phyloP scores from a whole-genome alignment of 2,113 vertebrate species.

The Malurus melanocephalus region DNA sequence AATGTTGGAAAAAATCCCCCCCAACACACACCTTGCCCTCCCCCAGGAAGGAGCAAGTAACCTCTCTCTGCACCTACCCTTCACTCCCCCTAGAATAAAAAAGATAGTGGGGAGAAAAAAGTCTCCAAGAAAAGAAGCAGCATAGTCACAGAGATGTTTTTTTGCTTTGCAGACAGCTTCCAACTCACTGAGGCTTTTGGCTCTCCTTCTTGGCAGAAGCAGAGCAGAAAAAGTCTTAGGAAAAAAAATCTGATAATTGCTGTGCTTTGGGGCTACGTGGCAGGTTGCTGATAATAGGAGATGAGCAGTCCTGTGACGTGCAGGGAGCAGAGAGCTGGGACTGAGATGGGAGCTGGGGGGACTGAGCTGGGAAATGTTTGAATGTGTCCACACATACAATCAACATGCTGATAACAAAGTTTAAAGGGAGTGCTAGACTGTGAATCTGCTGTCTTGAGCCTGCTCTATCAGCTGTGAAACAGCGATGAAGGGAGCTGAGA shows the following conservation, averaged over 20 bases:
- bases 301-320: background rate
- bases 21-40: background rate
- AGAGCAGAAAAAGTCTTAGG: background rate
- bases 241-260: background rate
- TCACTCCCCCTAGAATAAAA: background rate
- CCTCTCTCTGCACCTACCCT: background rate
- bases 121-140: background rate
- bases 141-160: background rate
- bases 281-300: constrained; percentile 1
- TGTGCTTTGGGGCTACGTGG: background rate
- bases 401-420: constrained; percentile 33
- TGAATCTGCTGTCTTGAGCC: background rate
- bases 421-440: background rate
- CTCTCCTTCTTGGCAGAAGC: background rate
- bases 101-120: background rate
- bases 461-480: background rate
- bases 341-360: background rate
- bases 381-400: background rate
- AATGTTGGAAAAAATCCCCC: background rate
- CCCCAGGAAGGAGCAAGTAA: background rate
- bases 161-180: background rate
- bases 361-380: background rate
- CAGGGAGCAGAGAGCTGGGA: background rate
- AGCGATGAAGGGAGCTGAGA: background rate
- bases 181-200: background rate